Evolutionary conservation across 2,888 invertebrate species (phyloP).

Genomic region (Rhingia campestris): DNA sequence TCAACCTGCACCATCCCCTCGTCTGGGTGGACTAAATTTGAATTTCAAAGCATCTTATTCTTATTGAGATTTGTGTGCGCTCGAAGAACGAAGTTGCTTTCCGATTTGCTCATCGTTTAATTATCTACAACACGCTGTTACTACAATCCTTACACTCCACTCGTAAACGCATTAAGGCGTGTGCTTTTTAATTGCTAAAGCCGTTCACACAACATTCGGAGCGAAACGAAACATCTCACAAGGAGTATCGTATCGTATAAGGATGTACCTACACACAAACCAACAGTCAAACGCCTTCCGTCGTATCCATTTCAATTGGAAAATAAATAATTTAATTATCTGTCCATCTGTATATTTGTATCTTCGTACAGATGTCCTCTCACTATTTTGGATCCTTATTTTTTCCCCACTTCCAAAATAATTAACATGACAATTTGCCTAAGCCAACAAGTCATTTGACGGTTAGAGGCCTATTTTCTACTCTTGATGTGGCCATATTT

Average conservation of each 20-base stretch:
- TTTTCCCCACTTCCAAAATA: conserved; percentile 24
- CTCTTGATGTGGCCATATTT: conserved; percentile 61
- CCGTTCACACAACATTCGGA: conserved; percentile 33
- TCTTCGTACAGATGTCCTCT: conserved; percentile 3
- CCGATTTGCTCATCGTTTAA: conserved; percentile 20
- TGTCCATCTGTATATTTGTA: conserved; percentile 24
- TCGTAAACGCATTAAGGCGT: conserved; percentile 36
- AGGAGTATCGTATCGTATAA: neutral
- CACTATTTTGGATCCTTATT: neutral
- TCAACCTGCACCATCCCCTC: neutral
- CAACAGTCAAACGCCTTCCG: conserved; percentile 17
- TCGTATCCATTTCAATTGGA: conserved; percentile 26
- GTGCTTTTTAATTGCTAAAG: conserved; percentile 47
- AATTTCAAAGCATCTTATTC: conserved; percentile 15
- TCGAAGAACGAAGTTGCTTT: neutral
- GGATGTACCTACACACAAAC: neutral
- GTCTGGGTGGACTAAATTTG: neutral
- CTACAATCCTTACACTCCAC: conserved; percentile 10
- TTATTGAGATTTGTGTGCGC: conserved; percentile 1
- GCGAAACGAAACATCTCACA: conserved; percentile 5
- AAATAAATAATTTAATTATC: conserved; percentile 66
- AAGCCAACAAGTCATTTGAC: conserved; percentile 52
- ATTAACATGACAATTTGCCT: conserved; percentile 57
- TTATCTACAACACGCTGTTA: conserved; percentile 31
- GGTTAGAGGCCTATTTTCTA: conserved; percentile 58